Percentiles rank a stretch among this genome's conserved stretches.
phyloP scores from a whole-genome alignment of 92 coral and sea anemone species.

The Parazoanthus atlanticus region DNA sequence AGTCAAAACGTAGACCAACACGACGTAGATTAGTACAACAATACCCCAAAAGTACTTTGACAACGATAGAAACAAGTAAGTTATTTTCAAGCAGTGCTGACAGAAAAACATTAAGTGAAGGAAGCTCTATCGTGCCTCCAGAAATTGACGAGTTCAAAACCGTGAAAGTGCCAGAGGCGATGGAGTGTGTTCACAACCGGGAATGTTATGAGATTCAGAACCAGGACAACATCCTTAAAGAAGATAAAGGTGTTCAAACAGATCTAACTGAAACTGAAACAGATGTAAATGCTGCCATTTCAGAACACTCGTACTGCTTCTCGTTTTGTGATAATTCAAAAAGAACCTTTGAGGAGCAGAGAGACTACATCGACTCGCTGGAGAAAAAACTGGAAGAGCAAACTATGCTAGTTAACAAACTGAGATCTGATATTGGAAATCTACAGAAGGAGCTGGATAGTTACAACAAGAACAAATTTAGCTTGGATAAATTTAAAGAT shows the following conservation, averaged over 20 bases:
- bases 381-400: constrained; percentile 28
- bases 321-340: background rate
- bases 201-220: no score
- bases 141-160: background rate
- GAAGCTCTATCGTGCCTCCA: background rate
- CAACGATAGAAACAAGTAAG: background rate
- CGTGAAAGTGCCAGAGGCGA: no score
- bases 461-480: constrained; percentile 7
- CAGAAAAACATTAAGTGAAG: background rate
- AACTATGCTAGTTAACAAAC: constrained; percentile 6
- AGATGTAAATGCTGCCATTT: background rate
- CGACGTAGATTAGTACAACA: background rate
- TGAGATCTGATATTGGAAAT: constrained; percentile 7
- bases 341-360: constrained; percentile 30
- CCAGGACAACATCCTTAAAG: background rate
- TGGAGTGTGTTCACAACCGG: no score
- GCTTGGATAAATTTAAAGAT: constrained; percentile 21
- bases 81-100: background rate
- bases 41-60: background rate
- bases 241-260: constrained; percentile 32
- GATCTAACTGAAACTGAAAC: background rate
- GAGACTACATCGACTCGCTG: constrained; percentile 14
- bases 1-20: background rate
- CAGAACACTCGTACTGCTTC: constrained; percentile 29
- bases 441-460: constrained; percentile 12